These are phyloP conservation scores for Atherix ibis DNA, from an alignment of 2,888 invertebrate species.

Conservation along the genomic window DNA sequence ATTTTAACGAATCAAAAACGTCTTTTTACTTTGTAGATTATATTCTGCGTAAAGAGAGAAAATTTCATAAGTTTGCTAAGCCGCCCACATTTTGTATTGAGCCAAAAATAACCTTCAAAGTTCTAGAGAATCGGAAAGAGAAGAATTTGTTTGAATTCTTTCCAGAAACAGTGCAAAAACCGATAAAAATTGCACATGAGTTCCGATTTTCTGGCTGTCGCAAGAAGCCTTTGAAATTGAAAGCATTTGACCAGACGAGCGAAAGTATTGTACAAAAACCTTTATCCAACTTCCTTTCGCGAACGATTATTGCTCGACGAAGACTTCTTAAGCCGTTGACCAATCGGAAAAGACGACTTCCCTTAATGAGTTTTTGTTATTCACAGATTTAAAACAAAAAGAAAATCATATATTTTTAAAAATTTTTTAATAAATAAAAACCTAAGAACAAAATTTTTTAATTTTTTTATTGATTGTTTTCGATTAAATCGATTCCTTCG, in stretches of 20 bases:
- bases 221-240: too few species aligned
- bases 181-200: conserved; percentile 15
- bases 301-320: conserved; percentile 25
- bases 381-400: conserved; percentile 19
- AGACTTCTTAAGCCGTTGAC: conserved; percentile 26
- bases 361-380: conserved; percentile 21
- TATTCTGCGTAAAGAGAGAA: conserved; percentile 19
- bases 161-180: conserved; percentile 21
- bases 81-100: conserved; percentile 20
- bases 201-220: conserved; percentile 29
- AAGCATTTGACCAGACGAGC: too few species aligned
- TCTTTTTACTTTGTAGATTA: conserved; percentile 14
- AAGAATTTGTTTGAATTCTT: conserved; percentile 11
- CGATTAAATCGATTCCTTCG: too few species aligned
- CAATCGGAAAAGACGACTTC: conserved; percentile 19
- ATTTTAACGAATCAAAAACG: neutral
- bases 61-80: conserved; percentile 16
- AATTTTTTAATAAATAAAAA: too few species aligned
- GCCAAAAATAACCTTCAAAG: conserved; percentile 22
- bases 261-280: conserved; percentile 3
- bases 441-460: too few species aligned
- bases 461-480: too few species aligned
- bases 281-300: conserved; percentile 7
- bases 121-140: conserved; percentile 18
- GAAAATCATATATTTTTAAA: too few species aligned